phyloP scores from a whole-genome alignment of 2,888 invertebrate genomes.

The Plebejus anna region DNA sequence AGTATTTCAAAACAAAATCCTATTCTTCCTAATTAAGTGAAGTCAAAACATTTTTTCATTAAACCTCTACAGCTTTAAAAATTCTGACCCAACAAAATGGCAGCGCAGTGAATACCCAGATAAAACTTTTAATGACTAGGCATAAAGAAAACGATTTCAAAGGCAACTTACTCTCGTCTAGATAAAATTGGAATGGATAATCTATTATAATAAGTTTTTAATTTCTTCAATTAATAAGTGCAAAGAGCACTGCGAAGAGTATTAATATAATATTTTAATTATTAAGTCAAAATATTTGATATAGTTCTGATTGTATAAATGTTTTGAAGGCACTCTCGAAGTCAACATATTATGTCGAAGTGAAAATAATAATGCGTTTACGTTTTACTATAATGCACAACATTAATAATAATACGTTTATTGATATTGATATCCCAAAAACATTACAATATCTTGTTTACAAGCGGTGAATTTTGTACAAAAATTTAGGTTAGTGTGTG shows the following conservation, averaged over 20 bases:
- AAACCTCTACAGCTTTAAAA: slow-evolving; percentile 14
- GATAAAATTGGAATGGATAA: slow-evolving; percentile 29
- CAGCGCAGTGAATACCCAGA: slow-evolving; percentile 15
- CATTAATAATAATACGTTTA: too few species aligned
- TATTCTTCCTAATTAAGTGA: slow-evolving; percentile 11
- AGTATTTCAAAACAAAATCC: not conserved
- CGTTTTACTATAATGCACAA: too few species aligned
- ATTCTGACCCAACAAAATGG: slow-evolving; percentile 22
- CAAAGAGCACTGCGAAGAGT: not conserved
- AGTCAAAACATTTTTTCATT: slow-evolving; percentile 15
- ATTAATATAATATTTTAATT: too few species aligned
- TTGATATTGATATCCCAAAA: too few species aligned
- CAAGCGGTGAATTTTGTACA: not conserved
- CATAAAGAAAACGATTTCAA: slow-evolving; percentile 31
- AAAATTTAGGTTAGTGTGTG: not conserved
- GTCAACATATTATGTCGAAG: too few species aligned
- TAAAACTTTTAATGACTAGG: slow-evolving; percentile 29
- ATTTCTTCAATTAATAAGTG: slow-evolving; percentile 18
- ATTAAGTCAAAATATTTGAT: not conserved
- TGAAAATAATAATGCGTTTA: too few species aligned
- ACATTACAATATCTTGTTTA: too few species aligned
- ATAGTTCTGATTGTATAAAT: not conserved
- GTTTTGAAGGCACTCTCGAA: too few species aligned
- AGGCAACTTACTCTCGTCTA: slow-evolving; percentile 27
- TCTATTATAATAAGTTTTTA: slow-evolving; percentile 27